Conservation (phyloP, 2,797 vertebrate genomes). For the Calcarius lapponicus region DNA sequence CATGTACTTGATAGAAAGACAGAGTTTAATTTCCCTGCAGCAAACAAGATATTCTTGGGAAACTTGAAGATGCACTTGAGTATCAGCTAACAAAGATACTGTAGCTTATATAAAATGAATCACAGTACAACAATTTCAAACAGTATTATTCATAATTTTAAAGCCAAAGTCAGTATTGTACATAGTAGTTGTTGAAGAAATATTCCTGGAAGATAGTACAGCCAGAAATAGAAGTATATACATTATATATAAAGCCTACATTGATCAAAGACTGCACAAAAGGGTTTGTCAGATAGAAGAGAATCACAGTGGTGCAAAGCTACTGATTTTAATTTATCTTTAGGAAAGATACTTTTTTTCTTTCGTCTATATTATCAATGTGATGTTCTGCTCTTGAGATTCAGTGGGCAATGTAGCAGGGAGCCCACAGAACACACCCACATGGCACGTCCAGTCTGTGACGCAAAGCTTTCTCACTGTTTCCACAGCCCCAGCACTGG, state of each 20-base stretch:
- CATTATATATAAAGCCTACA: slow-evolving; percentile 57
- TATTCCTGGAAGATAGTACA: slow-evolving; percentile 39
- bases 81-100: slow-evolving; percentile 51
- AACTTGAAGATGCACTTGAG: slow-evolving; percentile 1
- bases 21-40: slow-evolving; percentile 52
- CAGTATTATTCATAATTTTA: slow-evolving; percentile 38
- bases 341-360: not conserved
- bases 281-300: slow-evolving; percentile 50
- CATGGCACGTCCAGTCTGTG: not conserved
- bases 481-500: not conserved
- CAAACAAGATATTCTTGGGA: slow-evolving; percentile 45
- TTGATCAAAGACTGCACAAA: slow-evolving; percentile 41
- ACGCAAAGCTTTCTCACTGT: not conserved
- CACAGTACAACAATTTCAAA: slow-evolving; percentile 47
- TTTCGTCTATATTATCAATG: not conserved
- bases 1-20: slow-evolving; percentile 23
- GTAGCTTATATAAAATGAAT: slow-evolving; percentile 46
- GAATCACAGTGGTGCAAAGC: not conserved
- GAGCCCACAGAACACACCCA: not conserved
- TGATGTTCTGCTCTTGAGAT: not conserved
- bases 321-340: not conserved
- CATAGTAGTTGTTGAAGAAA: not conserved
- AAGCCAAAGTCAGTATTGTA: not conserved
- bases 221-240: slow-evolving; percentile 65
- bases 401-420: not conserved